Percentiles rank a stretch among this genome's conserved stretches.
phyloP scores from a whole-genome alignment of 1,140 invertebrate species.

The Sarcophaga peregrina region DNA sequence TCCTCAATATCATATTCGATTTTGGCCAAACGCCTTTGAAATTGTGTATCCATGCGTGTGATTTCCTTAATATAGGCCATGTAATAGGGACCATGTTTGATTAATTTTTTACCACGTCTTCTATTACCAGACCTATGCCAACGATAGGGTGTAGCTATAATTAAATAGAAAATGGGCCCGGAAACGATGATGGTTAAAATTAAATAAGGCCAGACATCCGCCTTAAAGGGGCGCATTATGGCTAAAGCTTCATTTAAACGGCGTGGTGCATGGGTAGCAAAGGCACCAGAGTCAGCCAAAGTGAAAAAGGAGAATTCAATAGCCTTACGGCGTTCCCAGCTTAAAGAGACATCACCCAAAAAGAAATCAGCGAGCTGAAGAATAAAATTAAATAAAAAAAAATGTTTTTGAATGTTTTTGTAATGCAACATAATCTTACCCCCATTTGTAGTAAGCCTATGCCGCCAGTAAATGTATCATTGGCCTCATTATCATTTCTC shows the following conservation, averaged over 20 bases:
- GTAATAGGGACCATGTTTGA: slow-evolving; percentile 49
- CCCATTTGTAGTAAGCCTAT: slow-evolving; percentile 75
- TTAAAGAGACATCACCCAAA: slow-evolving; percentile 76
- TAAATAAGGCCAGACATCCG: slow-evolving; percentile 73
- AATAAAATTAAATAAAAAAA: background rate
- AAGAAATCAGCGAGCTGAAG: slow-evolving; percentile 76
- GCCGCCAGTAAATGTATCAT: slow-evolving; percentile 75
- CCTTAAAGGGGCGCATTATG: slow-evolving; percentile 75
- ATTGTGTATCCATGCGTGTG: slow-evolving; percentile 44
- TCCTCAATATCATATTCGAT: background rate
- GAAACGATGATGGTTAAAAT: slow-evolving; percentile 69
- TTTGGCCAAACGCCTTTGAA: background rate
- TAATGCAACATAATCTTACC: slow-evolving; percentile 62
- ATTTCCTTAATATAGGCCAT: slow-evolving; percentile 63
- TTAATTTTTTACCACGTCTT: background rate
- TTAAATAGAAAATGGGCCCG: slow-evolving; percentile 69
- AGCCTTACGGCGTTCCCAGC: slow-evolving; percentile 74
- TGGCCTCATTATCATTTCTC: slow-evolving; percentile 68
- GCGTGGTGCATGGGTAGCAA: slow-evolving; percentile 76
- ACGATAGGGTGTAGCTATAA: slow-evolving; percentile 68
- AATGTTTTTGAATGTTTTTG: background rate
- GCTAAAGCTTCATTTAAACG: slow-evolving; percentile 77
- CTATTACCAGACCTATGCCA: slow-evolving; percentile 52
- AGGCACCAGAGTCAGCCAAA: slow-evolving; percentile 77
- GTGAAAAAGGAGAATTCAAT: slow-evolving; percentile 80